Evolutionary conservation across 1,140 invertebrate species (phyloP), one percentile per base, ranked within the genome.

Genomic region (Phymorhynchus buccinoides): DNA sequence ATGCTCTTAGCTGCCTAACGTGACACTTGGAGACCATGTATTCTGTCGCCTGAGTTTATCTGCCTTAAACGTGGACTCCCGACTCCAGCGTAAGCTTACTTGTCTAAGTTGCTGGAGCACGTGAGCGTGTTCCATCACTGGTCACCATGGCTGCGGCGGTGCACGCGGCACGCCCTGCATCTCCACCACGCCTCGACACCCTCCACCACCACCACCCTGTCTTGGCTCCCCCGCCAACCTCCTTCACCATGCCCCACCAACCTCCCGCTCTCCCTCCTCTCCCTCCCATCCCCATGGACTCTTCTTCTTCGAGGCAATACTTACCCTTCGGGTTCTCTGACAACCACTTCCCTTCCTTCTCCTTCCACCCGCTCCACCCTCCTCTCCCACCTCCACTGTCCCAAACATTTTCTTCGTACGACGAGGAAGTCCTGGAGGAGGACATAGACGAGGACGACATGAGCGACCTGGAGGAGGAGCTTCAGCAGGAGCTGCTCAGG

Each of bases 401-500:
- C 7, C 1, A 48, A n/a, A 22, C 39, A 30, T 80, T 78, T 22
- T 41, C 86, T 22, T 62, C 35, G 39, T 83, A 85, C 16, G 83
- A 87, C 22, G 84, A 86, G 35, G 83, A 84, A 7, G 83, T 81
- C 35, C 80, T 81, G 14, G 84, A 86, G 32, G 87, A 88, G 68
- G 83, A 88, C 48, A 83, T 88, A 35, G 88, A 89, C 14, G 90
- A 91, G 41, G 90, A 91, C 44, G 90, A 91, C 84, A 90, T 91
- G 75, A 91, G 90, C 87, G 90, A 91, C 80, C 88, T 90, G 52
- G 90, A 91, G 85, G 90, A 89, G 81, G 90, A 91, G 83, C 84
- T 90, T 0, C 85, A 88, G 35, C 88, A 89, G 32, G 86, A 83
- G 83, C 41, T 44, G 48, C 52, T 83, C 37, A 41, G 37, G 9